Percentiles rank a stretch among this genome's conserved stretches.
phyloP scores from a whole-genome alignment of 1,140 invertebrate species.

The Meloidogyne exigua region DNA sequence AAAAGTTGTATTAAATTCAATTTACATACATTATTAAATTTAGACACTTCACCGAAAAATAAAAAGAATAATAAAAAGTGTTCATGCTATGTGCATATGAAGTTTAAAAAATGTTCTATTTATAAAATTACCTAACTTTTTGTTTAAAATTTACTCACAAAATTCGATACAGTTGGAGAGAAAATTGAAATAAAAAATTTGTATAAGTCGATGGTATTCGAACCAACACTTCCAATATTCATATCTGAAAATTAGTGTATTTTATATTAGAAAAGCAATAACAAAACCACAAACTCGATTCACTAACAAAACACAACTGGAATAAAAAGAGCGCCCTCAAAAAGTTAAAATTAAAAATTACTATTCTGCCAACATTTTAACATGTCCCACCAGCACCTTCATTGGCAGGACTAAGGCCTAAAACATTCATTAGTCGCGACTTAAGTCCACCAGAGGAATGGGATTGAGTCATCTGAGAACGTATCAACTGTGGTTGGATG shows the following conservation, averaged over 20 bases:
- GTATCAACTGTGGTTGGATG: conserved; percentile 30
- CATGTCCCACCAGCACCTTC: conserved; percentile 19
- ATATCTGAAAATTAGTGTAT: no score
- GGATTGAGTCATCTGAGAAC: conserved; percentile 29
- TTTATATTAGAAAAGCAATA: no score
- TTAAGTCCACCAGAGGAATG: conserved; percentile 45
- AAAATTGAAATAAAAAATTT: no score
- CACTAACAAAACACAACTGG: background rate
- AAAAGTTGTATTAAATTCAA: background rate
- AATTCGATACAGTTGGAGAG: no score
- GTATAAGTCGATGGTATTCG: no score
- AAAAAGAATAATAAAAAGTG: background rate
- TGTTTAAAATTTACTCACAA: no score
- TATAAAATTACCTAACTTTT: no score
- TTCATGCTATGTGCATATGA: no score
- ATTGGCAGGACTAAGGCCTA: conserved; percentile 27
- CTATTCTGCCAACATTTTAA: background rate
- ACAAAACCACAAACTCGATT: no score
- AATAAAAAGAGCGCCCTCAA: background rate
- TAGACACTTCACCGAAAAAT: background rate
- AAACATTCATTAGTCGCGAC: conserved; percentile 39
- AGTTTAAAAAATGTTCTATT: no score
- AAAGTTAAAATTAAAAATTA: background rate
- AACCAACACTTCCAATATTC: no score
- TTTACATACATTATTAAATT: conserved; percentile 3